These are phyloP conservation scores for Pseudococcus viburni DNA, from an alignment of 2,888 invertebrate species.

Conservation along the genomic window DNA sequence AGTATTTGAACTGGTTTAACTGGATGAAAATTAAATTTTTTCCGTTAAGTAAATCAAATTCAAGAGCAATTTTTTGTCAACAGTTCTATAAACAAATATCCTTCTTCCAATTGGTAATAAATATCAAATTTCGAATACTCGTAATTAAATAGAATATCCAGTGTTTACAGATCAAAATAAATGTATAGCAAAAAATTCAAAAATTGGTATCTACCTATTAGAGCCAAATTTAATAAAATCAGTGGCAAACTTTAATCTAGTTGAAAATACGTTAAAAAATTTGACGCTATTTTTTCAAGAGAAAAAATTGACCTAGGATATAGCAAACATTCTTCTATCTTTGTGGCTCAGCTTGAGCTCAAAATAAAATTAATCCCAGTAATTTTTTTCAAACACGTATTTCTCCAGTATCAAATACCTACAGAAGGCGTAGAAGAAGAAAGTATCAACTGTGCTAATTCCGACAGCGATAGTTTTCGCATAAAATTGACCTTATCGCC, in stretches of 20 bases:
- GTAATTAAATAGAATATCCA: background rate
- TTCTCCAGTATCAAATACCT: too few relatives aligned
- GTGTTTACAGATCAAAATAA: background rate
- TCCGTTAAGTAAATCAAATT: background rate
- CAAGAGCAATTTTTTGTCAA: background rate
- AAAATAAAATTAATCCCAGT: too few relatives aligned
- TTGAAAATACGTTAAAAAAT: too few relatives aligned
- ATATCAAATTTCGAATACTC: background rate
- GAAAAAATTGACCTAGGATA: too few relatives aligned
- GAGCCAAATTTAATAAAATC: background rate
- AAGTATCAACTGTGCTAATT: background rate
- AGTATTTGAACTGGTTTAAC: conserved; percentile 3
- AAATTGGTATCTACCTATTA: background rate
- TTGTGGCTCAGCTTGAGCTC: too few relatives aligned
- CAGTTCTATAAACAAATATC: background rate
- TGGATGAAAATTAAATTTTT: conserved; percentile 18
- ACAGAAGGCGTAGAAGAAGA: background rate
- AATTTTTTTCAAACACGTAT: too few relatives aligned
- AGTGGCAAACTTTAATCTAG: too few relatives aligned
- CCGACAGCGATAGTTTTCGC: background rate
- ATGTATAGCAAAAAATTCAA: too few relatives aligned
- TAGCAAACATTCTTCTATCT: too few relatives aligned
- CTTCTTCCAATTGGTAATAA: background rate
- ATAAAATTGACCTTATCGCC: background rate
- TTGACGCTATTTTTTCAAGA: too few relatives aligned